phyloP scores from a whole-genome alignment of 64 coral and sea anemone species.

The Porites australiensis region DNA sequence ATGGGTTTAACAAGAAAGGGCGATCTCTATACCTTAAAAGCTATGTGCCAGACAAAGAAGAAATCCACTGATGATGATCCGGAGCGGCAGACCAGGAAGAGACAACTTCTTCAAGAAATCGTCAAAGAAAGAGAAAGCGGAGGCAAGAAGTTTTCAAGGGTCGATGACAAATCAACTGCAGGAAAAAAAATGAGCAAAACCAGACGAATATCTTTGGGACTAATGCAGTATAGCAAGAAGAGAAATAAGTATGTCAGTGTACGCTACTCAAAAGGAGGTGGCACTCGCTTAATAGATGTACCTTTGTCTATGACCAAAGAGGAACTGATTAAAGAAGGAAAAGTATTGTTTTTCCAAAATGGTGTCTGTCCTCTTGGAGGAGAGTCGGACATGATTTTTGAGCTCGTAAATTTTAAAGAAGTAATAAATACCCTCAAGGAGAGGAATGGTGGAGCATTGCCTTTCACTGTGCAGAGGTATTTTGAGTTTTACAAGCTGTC shows the following conservation, averaged over 20 bases:
- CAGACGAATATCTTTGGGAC: conserved; percentile 24
- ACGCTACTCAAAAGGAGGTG: conserved; percentile 33
- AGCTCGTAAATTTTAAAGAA: conserved; percentile 62
- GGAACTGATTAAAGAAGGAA: conserved; percentile 55
- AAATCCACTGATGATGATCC: conserved; percentile 12
- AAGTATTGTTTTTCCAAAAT: conserved; percentile 35
- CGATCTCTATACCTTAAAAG: conserved; percentile 39
- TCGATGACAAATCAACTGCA: neutral
- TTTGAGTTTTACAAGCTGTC: conserved; percentile 25
- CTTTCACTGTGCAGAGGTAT: conserved; percentile 53
- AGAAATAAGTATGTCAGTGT: conserved; percentile 45
- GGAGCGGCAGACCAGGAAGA: conserved; percentile 13
- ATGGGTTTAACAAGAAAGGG: conserved; percentile 14
- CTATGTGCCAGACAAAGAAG: conserved; percentile 43
- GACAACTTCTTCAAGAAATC: conserved; percentile 38
- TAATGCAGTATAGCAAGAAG: conserved; percentile 40
- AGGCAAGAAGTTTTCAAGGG: conserved; percentile 9
- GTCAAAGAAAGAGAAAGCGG: conserved; percentile 46
- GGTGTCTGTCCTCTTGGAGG: conserved; percentile 28
- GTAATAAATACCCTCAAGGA: conserved; percentile 16
- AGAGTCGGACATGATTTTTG: conserved; percentile 42
- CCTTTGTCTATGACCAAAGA: conserved; percentile 19
- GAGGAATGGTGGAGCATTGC: conserved; percentile 7
- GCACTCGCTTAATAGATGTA: conserved; percentile 32
- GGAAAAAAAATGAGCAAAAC: conserved; percentile 7